A percentile compares a stretch with the other conserved stretches of the same genome.
phyloP scores from a whole-genome alignment of 2,888 invertebrate species.

The Diogma glabrata region DNA sequence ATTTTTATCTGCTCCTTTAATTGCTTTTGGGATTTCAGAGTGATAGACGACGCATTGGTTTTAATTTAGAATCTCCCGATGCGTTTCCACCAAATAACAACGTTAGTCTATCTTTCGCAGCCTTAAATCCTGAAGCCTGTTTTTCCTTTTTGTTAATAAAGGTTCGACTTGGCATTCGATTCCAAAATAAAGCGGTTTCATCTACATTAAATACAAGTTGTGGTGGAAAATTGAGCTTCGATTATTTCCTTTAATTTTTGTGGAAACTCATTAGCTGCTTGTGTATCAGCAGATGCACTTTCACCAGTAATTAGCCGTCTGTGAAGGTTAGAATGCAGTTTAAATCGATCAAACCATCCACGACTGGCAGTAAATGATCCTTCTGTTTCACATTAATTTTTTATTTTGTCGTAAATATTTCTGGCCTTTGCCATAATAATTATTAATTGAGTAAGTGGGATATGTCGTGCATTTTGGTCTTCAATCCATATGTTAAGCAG shows the following conservation, averaged over 20 bases:
- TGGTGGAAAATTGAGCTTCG: background rate
- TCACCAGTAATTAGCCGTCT: background rate
- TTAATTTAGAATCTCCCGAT: conserved; percentile 19
- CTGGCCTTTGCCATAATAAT: conserved; percentile 2
- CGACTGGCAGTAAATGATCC: conserved; percentile 1
- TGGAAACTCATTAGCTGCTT: background rate
- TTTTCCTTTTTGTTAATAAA: background rate
- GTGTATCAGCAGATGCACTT: background rate
- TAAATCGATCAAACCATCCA: background rate
- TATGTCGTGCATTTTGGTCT: background rate
- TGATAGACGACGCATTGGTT: conserved; percentile 23
- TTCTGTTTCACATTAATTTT: background rate
- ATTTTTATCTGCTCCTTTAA: background rate
- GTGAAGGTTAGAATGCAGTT: background rate
- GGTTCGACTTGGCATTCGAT: background rate
- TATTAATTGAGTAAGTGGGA: background rate
- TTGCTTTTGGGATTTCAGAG: background rate
- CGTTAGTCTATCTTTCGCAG: background rate
- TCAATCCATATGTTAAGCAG: background rate
- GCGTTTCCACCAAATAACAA: background rate
- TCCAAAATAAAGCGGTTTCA: conserved; percentile 4
- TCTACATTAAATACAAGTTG: background rate
- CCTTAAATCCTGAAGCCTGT: background rate
- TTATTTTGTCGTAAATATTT: background rate
- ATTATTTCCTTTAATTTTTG: background rate